Conservation (phyloP, 2,797 vertebrate genomes). For the Sebastes dallii region DNA sequence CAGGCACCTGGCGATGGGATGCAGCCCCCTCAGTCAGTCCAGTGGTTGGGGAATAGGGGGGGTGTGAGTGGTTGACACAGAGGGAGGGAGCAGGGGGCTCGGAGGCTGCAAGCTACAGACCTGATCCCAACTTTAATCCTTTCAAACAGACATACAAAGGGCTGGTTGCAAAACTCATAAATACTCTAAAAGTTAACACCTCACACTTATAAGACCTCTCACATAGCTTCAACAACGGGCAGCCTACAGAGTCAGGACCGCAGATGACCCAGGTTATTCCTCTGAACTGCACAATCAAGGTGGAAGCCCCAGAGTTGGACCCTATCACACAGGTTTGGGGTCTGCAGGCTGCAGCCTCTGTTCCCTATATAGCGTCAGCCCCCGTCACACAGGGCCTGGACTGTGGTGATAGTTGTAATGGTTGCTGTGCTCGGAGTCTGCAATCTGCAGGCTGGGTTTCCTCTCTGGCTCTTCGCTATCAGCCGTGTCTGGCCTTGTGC, state of each 20-base stretch:
- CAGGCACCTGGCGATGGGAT: constrained; percentile 21
- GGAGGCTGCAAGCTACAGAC: constrained; percentile 24
- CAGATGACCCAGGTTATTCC: constrained; percentile 9
- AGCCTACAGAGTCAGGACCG: background rate
- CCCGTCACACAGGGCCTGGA: constrained; percentile 76
- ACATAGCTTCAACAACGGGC: background rate
- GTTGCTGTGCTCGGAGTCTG: constrained; percentile 82
- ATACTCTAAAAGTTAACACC: constrained; percentile 6
- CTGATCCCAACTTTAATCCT: background rate
- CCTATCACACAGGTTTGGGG: constrained; percentile 31
- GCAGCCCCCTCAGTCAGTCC: constrained; percentile 68
- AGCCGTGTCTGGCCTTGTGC: constrained; percentile 24
- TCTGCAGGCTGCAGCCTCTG: constrained; percentile 37
- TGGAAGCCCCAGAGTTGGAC: constrained; percentile 8
- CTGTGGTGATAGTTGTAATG: constrained; percentile 84
- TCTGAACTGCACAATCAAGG: constrained; percentile 21
- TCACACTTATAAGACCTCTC: constrained; percentile 4
- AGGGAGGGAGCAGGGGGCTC: background rate
- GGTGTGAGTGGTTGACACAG: constrained; percentile 62
- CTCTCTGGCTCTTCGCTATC: constrained; percentile 78
- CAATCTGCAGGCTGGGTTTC: constrained; percentile 87
- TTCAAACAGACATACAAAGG: constrained; percentile 3
- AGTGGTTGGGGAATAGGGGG: constrained; percentile 70
- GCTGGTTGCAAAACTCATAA: background rate
- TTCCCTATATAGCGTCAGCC: background rate